A percentile compares a stretch with the other conserved stretches of the same genome.
Evolutionary conservation across 2,797 vertebrate genomes (phyloP).

Genomic region (Sebastes trivittatus): DNA sequence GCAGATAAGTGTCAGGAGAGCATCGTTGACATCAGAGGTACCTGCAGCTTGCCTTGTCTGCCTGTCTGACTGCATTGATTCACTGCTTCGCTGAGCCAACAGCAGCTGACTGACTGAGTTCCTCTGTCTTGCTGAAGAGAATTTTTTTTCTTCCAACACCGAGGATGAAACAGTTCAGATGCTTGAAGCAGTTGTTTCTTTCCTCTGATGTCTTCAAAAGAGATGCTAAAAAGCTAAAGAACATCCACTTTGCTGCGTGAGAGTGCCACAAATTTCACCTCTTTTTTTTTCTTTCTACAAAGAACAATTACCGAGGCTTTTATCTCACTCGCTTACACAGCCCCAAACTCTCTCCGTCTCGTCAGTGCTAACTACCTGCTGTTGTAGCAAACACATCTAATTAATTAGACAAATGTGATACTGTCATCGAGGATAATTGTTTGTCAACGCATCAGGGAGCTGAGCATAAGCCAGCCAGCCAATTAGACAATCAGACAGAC

Average conservation of each 20-base stretch:
- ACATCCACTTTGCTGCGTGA: slow-evolving; percentile 8
- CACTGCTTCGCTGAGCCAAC: slow-evolving; percentile 56
- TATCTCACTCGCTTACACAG: slow-evolving; percentile 32
- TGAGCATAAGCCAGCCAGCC: slow-evolving; percentile 53
- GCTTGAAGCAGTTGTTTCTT: slow-evolving; percentile 17
- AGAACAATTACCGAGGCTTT: slow-evolving; percentile 36
- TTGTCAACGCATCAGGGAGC: slow-evolving; percentile 79
- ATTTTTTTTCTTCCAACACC: background rate
- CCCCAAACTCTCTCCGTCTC: slow-evolving; percentile 44
- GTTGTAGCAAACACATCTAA: slow-evolving; percentile 77
- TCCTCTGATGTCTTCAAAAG: slow-evolving; percentile 19
- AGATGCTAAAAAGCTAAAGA: slow-evolving; percentile 29
- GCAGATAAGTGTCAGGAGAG: slow-evolving; percentile 65
- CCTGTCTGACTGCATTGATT: slow-evolving; percentile 65
- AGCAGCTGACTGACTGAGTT: slow-evolving; percentile 48
- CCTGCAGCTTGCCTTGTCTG: slow-evolving; percentile 60
- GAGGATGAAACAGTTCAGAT: slow-evolving; percentile 27
- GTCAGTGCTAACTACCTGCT: slow-evolving; percentile 68
- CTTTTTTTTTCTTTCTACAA: slow-evolving; percentile 7
- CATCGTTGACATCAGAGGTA: slow-evolving; percentile 57
- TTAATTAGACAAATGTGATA: slow-evolving; percentile 86
- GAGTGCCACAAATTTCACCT: slow-evolving; percentile 2
- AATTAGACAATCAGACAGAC: slow-evolving; percentile 64
- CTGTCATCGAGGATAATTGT: slow-evolving; percentile 85
- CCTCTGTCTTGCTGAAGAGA: slow-evolving; percentile 17